Evolutionary conservation across 2,888 invertebrate genomes (phyloP), one percentile per base, ranked within the genome.

Genomic region (Corbicula japonica): DNA sequence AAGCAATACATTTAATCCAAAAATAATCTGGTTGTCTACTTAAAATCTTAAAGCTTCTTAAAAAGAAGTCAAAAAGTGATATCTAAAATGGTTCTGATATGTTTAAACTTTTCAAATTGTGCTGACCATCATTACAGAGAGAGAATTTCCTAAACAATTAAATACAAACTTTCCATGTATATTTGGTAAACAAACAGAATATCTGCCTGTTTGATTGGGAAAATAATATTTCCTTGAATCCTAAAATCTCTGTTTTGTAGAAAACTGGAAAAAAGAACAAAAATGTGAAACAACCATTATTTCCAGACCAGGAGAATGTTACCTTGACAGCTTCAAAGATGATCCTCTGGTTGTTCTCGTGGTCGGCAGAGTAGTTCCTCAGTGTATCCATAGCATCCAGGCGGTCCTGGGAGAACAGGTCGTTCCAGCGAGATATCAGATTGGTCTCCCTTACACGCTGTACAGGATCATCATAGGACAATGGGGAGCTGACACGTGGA

Each of bases 311-410:
- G 21, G 12, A 38, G 18, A n/a, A 23, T 60, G 21, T 26, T 52
- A 93, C 93, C 90, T 91, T 90, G 60, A 93, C 80, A 32, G 90
- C 91, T 73, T 89, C 77, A 80, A 91, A 93, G 83, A 92, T 81
- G 73, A 93, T 93, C 71, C 92, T 83, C 84, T 93, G 93, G 83
- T 93, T 93, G 78, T 92, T 93, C 76, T 93, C 93, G 66, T 92
- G 88, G 82, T 93, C 93, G 73, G 92, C 91, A 3, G 89, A 90
- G 81, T 91, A 93, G 21, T 88, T 84, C 28, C 92, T 82, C 34
- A 93, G 88, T 1, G 90, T 92, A 76, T 93, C 92, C 92, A 93
- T 91, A 65, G 93, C 93, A 78, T 92, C 91, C 1, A 93, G 88
- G 10, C 93, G 89, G 58, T 93, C 92, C 73, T 89, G 88, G 32